These are phyloP conservation scores for Globodera rostochiensis DNA, from an alignment of 1,140 invertebrate genomes.

Conservation along the genomic window DNA sequence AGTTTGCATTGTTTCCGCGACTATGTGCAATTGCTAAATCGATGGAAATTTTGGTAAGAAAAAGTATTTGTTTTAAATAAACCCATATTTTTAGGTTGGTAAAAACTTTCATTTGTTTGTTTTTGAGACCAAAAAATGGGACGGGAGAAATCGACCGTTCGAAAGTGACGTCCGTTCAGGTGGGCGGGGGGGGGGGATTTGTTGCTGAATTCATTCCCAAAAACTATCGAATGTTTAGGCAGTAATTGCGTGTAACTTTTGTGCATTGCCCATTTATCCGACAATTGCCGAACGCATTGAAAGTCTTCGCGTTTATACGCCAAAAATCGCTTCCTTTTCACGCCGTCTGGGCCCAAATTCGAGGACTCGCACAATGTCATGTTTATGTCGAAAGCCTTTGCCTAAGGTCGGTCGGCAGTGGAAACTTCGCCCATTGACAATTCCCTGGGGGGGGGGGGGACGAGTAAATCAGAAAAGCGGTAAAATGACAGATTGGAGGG, in stretches of 20 bases:
- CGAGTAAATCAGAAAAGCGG: no score
- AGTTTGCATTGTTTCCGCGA: constrained; percentile 45
- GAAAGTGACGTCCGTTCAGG: constrained; percentile 16
- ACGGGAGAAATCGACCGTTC: constrained; percentile 13
- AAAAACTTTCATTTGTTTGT: constrained; percentile 35
- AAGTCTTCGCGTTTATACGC: constrained; percentile 28
- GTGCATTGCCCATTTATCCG: constrained; percentile 51
- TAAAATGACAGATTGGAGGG: no score
- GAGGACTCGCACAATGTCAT: constrained; percentile 27
- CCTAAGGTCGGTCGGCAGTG: constrained; percentile 1
- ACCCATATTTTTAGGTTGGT: constrained; percentile 29
- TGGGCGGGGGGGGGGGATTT: neutral
- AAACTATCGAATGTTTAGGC: constrained; percentile 38
- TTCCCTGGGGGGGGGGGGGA: no score
- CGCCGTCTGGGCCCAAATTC: constrained; percentile 27
- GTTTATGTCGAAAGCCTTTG: constrained; percentile 33
- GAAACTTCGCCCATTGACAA: no score
- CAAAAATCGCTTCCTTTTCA: neutral
- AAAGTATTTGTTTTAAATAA: constrained; percentile 6
- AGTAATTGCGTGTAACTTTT: constrained; percentile 47
- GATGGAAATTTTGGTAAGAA: constrained; percentile 16
- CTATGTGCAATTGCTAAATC: constrained; percentile 40
- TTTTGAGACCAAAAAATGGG: constrained; percentile 28
- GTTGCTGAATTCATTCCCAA: neutral
- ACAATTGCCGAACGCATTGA: constrained; percentile 43